A percentile compares a stretch with the other conserved stretches of the same genome.
Evolutionary conservation across 2,113 vertebrate species (phyloP).

Genomic region (Pseudorasbora parva): DNA sequence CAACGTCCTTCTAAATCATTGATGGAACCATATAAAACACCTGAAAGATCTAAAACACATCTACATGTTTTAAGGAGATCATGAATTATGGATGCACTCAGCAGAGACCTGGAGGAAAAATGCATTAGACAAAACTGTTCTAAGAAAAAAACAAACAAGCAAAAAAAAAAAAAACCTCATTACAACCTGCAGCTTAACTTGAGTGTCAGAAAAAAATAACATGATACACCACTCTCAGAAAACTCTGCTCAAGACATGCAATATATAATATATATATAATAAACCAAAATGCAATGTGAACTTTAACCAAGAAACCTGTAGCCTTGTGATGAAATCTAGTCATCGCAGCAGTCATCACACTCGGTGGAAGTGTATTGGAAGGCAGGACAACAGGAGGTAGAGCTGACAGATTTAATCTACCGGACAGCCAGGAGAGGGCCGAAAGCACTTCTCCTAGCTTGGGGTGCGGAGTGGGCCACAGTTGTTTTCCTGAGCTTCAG

Average conservation of each 20-base stretch:
- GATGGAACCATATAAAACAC: constrained; percentile 31
- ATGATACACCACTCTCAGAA: not conserved
- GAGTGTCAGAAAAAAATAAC: not conserved
- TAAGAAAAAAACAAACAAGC: constrained; percentile 13
- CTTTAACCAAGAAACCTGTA: not conserved
- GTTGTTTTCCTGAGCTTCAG: constrained; percentile 65
- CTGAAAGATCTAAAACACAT: constrained; percentile 37
- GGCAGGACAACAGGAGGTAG: constrained; percentile 1
- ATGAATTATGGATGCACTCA: constrained; percentile 51
- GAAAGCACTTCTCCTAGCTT: constrained; percentile 41
- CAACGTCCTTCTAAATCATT: constrained; percentile 49
- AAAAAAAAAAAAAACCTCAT: not conserved
- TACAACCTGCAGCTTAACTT: not conserved
- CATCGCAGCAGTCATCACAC: not conserved
- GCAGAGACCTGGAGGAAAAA: constrained; percentile 32
- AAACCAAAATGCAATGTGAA: not conserved
- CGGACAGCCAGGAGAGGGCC: constrained; percentile 44
- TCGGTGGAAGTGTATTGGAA: constrained; percentile 24
- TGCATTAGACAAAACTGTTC: constrained; percentile 32
- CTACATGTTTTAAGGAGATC: constrained; percentile 33
- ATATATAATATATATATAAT: too few relatives aligned
- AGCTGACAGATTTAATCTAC: constrained; percentile 55
- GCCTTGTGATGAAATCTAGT: constrained; percentile 26
- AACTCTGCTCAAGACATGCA: not conserved
- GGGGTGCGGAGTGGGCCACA: constrained; percentile 37